Base-by-base conservation (phyloP, 64 coral and sea anemone genomes). In the Acropora tenuis region DNA sequence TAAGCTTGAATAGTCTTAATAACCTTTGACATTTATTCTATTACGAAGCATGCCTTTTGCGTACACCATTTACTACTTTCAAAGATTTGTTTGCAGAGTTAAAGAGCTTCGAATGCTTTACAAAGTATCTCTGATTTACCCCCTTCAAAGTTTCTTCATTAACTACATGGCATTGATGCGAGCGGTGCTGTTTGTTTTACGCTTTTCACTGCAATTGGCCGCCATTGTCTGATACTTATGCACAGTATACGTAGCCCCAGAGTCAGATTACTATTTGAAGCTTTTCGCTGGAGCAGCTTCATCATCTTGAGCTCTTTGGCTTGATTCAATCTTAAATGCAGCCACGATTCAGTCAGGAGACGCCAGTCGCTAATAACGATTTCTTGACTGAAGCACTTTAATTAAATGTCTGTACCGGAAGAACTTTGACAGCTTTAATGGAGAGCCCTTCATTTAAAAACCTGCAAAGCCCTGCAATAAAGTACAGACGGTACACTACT, bases 71-170 rank as follows among this genome's bases (percentile, higher is more conserved):
- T 85, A 48, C 42, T 48, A 7, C 30, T 42, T 48, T 48, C 47
- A 69, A 66, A 19, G 15, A 69, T 69, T 69, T 85, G 82, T 85
- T 85, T 85, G 16, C 82, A 18, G 45, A 85, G 41, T 10, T 17
- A 48, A 16, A 69, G 44, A 71, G 11, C 66, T 44, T 85, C 82
- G 6, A n/a, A 44, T 48, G 18, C 17, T 19, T 17, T 7, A 16
- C 82, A 19, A 49, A 71, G 63, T 48, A 20, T 69, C 68, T 52
- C 65, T 10, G 52, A n/a, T 85, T 85, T 85, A 85, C 82, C 82
- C 82, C 82, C 82, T 71, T 19, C 45, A 85, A 85, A 46, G 82
- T 85, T 85, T 85, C 82, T 71, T 72, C 45, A 85, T 85, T 69
- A 85, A 85, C 6, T 6, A 8, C 13, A 17, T 65, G n/a, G 17